Base-by-base conservation (phyloP, 2,113 vertebrate species). In the Dasyornis broadbenti region DNA sequence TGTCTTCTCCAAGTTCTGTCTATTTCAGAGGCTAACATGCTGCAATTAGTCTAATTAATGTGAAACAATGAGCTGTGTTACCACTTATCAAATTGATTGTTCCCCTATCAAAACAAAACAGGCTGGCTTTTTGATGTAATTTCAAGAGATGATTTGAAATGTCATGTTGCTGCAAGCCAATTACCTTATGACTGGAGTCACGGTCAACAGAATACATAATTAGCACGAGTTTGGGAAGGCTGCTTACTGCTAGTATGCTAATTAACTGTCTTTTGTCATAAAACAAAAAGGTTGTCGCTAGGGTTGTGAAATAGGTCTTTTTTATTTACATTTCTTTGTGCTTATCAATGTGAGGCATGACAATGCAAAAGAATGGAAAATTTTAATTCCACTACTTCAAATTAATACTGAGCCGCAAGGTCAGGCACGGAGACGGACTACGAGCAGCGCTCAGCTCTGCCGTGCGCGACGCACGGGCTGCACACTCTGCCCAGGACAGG, bases 71-170 rank as follows among this genome's bases (percentile, higher is more conserved):
- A 98, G 98, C 98, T 98, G 98, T 98, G 98, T 98, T 98, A 98
- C 98, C 98, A 99, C 98, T 99, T 98, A 98, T 98, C 98, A 99
- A 99, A 99, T 98, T 98, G 98, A 99, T 98, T 99, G 98, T 98
- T 99, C 98, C 98, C 98, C 98, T 98, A 98, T 98, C 98, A 98
- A 98, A 98, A 98, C 98, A 98, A 98, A 98, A 98, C 98, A 98
- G 98, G 98, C 98, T 98, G 97, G 98, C 97, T 98, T 98, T 98
- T 98, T 98, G 98, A 98, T 98, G 98, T 98, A 98, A 98, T 98
- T 98, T 98, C 98, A 98, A 98, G 97, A 98, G 98, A 98, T 99
- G 98, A 99, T 99, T 99, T 98, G 98, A 98, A 98, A 98, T 98
- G 98, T 98, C 98, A 98, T 98, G 98, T 98, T 98, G 98, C 98